Evolutionary conservation across 2,888 invertebrate genomes (phyloP).

Genomic region (Zonitis immaculata): DNA sequence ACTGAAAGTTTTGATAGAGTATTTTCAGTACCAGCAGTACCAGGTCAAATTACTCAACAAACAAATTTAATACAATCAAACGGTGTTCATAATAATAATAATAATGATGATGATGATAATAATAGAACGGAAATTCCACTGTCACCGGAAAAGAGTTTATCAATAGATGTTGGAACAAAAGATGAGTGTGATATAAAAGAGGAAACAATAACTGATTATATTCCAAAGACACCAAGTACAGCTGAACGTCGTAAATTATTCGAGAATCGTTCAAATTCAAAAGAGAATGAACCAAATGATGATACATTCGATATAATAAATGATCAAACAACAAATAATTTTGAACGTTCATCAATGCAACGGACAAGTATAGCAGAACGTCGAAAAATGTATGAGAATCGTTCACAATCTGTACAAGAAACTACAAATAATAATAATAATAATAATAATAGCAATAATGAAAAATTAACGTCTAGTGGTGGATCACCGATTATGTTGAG

Average conservation of each 20-base stretch:
- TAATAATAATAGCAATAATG: no score
- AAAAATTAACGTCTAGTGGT: constrained; percentile 52
- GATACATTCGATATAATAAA: constrained; percentile 50
- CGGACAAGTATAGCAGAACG: constrained; percentile 73
- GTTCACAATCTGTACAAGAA: constrained; percentile 64
- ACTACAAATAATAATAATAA: constrained; percentile 54
- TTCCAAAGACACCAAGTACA: constrained; percentile 71
- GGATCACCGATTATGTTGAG: constrained; percentile 70
- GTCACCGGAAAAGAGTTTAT: constrained; percentile 16
- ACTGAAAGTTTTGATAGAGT: constrained; percentile 78
- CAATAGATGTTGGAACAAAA: constrained; percentile 19
- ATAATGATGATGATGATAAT: constrained; percentile 27
- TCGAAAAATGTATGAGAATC: constrained; percentile 70
- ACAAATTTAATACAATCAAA: constrained; percentile 34
- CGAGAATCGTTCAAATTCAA: constrained; percentile 50
- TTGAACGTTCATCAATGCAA: constrained; percentile 59
- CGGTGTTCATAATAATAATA: constrained; percentile 28
- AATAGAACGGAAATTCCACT: not conserved
- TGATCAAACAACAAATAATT: constrained; percentile 51
- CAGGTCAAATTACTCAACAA: constrained; percentile 43
- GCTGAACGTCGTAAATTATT: constrained; percentile 75
- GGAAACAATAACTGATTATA: constrained; percentile 51
- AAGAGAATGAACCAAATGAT: constrained; percentile 42
- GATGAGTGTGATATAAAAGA: constrained; percentile 23
- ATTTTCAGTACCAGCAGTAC: constrained; percentile 73